phyloP scores from a whole-genome alignment of 2,888 invertebrate species.

The Sussaba pulchella region DNA sequence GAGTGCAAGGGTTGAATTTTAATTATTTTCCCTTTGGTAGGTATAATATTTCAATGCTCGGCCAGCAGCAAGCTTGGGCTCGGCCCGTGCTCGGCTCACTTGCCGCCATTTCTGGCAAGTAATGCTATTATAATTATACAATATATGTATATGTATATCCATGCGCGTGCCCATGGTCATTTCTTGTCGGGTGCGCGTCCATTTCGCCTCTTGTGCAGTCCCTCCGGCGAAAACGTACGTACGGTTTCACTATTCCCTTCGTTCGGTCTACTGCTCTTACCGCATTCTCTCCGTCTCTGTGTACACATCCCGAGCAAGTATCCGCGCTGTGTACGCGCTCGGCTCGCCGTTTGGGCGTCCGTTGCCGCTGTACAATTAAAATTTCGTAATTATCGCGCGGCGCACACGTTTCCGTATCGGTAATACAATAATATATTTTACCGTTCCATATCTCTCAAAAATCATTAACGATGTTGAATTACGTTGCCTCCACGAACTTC shows the following conservation, averaged over 20 bases:
- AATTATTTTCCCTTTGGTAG: constrained; percentile 84
- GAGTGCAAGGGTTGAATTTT: constrained; percentile 84
- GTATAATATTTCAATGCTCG: constrained; percentile 84
- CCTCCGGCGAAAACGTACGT: background rate
- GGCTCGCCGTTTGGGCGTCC: background rate
- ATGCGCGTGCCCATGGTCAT: constrained; percentile 76
- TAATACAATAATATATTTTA: constrained; percentile 25
- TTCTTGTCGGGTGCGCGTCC: constrained; percentile 74
- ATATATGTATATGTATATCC: constrained; percentile 69
- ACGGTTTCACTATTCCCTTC: constrained; percentile 33
- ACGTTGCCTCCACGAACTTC: no score
- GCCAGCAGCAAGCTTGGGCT: constrained; percentile 75
- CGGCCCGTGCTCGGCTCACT: constrained; percentile 77
- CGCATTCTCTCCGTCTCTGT: constrained; percentile 58
- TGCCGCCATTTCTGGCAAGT: constrained; percentile 83
- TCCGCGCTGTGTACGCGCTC: background rate
- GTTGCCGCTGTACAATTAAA: constrained; percentile 78
- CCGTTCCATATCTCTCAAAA: background rate
- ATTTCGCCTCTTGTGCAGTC: constrained; percentile 55
- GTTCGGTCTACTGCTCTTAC: constrained; percentile 14
- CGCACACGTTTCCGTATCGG: background rate
- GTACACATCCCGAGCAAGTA: constrained; percentile 30
- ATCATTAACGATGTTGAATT: background rate
- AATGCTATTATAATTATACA: constrained; percentile 84
- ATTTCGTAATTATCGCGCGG: constrained; percentile 75